Evolutionary conservation across 2,888 invertebrate species (phyloP).

Genomic region (Nomada fabriciana): DNA sequence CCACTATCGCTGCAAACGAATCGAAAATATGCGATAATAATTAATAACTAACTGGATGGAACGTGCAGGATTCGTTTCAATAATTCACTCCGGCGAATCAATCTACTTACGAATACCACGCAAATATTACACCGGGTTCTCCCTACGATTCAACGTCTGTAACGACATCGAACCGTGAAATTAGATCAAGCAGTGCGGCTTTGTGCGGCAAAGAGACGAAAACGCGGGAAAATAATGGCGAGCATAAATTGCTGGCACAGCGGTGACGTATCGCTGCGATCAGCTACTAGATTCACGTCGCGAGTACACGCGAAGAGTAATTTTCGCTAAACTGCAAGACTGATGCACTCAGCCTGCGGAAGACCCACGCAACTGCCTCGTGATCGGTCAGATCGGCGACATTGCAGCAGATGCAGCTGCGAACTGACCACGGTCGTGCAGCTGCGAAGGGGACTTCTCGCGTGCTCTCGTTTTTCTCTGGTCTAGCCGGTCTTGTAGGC

Average conservation of each 20-base stretch:
- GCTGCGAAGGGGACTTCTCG: conserved; percentile 43
- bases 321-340: conserved; percentile 56
- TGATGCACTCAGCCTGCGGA: conserved; percentile 32
- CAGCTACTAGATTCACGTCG: conserved; percentile 53
- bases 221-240: conserved; percentile 41
- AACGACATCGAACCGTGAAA: conserved; percentile 48
- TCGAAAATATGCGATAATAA: no score
- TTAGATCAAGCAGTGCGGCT: conserved; percentile 40
- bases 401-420: conserved; percentile 58
- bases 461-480: conserved; percentile 19
- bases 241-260: conserved; percentile 34
- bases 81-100: background rate
- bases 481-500: background rate
- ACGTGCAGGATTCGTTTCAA: background rate
- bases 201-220: conserved; percentile 33
- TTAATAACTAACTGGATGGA: no score
- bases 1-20: no score
- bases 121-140: background rate
- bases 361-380: conserved; percentile 56
- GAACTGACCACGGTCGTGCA: conserved; percentile 23
- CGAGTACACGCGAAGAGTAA: conserved; percentile 52
- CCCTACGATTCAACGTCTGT: background rate
- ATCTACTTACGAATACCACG: no score
- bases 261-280: conserved; percentile 55
- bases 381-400: conserved; percentile 59